A percentile compares a stretch with the other conserved stretches of the same genome.
These are phyloP conservation scores for Nematolebias whitei DNA, from an alignment of 2,113 vertebrate genomes.

Conservation along the genomic window DNA sequence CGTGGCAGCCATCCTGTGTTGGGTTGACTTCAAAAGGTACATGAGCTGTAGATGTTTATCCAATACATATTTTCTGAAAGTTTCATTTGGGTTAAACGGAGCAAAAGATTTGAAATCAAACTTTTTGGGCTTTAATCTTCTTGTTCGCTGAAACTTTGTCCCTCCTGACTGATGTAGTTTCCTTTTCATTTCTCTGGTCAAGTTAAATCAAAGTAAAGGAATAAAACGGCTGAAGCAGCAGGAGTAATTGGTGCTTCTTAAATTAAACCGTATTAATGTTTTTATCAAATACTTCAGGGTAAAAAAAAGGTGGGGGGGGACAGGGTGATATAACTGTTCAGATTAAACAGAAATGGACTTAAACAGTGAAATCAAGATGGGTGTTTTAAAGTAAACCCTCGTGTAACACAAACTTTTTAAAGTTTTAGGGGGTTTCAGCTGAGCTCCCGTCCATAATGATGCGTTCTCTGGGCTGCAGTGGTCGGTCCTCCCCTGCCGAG, in stretches of 20 bases:
- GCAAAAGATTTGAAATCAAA: background rate
- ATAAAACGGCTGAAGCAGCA: slow-evolving; percentile 3
- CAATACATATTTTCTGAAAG: too few species aligned
- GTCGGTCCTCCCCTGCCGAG: slow-evolving; percentile 45
- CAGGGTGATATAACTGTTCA: slow-evolving; percentile 3
- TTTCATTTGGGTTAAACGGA: background rate
- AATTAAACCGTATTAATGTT: background rate
- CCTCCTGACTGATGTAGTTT: background rate
- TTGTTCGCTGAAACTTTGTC: background rate
- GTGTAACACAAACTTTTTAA: background rate
- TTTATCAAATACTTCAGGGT: background rate
- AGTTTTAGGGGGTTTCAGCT: slow-evolving; percentile 2
- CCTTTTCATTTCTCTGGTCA: background rate
- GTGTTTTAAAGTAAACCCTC: slow-evolving; percentile 13
- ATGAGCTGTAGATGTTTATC: too few species aligned
- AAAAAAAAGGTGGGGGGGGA: background rate
- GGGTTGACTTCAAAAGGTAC: too few species aligned
- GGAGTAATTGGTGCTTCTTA: slow-evolving; percentile 14
- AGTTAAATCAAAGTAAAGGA: slow-evolving; percentile 10
- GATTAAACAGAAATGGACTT: background rate
- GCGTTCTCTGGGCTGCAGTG: slow-evolving; percentile 17
- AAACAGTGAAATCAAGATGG: background rate
- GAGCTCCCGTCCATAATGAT: slow-evolving; percentile 26
- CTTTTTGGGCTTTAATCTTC: slow-evolving; percentile 3
- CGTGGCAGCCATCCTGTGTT: too few species aligned